Evolutionary conservation across 2,888 invertebrate genomes (phyloP).

Genomic region (Agrenia bidenticulata): DNA sequence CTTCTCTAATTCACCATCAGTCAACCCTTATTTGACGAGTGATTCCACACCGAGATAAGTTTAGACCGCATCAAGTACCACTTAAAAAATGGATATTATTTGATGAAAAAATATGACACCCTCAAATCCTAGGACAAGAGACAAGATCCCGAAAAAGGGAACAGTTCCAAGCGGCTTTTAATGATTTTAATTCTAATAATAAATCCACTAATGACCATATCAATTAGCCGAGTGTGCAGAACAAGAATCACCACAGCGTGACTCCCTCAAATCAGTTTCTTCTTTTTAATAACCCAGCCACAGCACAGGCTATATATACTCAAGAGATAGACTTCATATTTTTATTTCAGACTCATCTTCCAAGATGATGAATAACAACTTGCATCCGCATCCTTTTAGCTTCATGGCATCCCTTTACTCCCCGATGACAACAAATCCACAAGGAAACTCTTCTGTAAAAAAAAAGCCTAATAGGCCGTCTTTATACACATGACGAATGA

Average conservation of each 20-base stretch:
- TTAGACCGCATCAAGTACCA: too few relatives aligned
- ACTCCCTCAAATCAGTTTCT: constrained; percentile 18
- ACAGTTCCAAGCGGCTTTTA: neutral
- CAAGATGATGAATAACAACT: neutral
- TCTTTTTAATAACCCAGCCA: constrained; percentile 11
- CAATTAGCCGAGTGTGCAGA: constrained; percentile 44
- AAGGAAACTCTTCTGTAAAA: neutral
- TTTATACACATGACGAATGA: constrained; percentile 6
- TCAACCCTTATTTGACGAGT: too few relatives aligned
- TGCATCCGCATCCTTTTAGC: neutral
- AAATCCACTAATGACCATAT: constrained; percentile 47
- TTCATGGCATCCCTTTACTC: neutral
- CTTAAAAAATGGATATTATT: too few relatives aligned
- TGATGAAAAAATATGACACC: constrained; percentile 3
- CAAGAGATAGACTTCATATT: neutral
- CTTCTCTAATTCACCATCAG: too few relatives aligned
- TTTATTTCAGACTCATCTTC: neutral
- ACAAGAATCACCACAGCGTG: constrained; percentile 38
- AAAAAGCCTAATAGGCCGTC: neutral
- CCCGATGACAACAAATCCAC: neutral
- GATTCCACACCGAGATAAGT: too few relatives aligned
- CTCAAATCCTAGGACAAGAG: neutral
- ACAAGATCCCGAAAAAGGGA: constrained; percentile 1
- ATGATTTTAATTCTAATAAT: constrained; percentile 30
- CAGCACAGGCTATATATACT: too few relatives aligned